Conservation (phyloP, 2,888 invertebrate species). For the Tetragnatha montana region DNA sequence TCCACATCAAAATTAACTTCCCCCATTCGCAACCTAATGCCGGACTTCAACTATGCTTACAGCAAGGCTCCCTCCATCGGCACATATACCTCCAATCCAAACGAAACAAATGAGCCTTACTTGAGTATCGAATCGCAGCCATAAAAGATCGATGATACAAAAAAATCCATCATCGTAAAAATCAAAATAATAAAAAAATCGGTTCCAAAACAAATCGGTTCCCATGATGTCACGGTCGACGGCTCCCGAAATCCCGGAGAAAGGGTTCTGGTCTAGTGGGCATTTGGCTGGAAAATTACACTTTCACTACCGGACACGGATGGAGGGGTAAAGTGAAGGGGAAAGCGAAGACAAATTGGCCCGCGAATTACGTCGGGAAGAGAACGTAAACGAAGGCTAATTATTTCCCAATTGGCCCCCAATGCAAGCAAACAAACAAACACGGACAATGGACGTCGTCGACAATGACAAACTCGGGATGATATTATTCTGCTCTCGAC, state of each 20-base stretch:
- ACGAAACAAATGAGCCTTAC: neutral
- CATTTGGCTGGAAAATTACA: slow-evolving; percentile 32
- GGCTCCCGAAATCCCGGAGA: neutral
- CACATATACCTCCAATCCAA: too few relatives aligned
- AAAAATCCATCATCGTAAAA: neutral
- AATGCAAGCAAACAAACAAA: too few relatives aligned
- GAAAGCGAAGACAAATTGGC: slow-evolving; percentile 21
- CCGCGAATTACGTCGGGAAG: neutral
- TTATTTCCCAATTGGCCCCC: neutral
- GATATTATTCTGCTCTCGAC: too few relatives aligned
- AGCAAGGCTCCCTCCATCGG: too few relatives aligned
- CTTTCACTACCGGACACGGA: slow-evolving; percentile 43
- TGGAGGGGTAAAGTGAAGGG: slow-evolving; percentile 12
- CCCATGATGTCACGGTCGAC: slow-evolving; percentile 16
- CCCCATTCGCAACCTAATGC: too few relatives aligned
- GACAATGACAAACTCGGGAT: too few relatives aligned
- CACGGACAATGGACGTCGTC: too few relatives aligned
- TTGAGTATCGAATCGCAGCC: neutral
- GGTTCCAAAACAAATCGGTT: neutral
- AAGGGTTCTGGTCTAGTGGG: slow-evolving; percentile 28
- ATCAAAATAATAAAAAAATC: too few relatives aligned
- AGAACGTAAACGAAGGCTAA: neutral
- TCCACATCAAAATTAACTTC: too few relatives aligned
- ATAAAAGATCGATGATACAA: slow-evolving; percentile 1
- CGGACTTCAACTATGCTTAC: too few relatives aligned